Evolutionary conservation across 35 echinoderm and acorn worm genomes (phyloP), one percentile per base, ranked within the genome.

Genomic region (Ptychodera flava): DNA sequence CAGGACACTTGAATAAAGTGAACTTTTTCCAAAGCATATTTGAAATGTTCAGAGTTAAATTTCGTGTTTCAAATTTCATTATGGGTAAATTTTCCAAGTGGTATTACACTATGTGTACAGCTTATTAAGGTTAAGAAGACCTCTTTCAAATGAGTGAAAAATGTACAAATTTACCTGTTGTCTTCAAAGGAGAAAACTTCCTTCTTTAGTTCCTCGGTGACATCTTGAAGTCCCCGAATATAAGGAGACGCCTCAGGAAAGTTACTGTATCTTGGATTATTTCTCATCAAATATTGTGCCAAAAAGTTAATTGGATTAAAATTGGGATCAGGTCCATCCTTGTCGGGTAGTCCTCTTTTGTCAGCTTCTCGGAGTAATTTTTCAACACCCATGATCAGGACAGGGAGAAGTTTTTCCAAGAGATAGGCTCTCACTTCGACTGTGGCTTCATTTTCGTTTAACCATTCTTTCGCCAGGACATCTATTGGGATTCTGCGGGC

Each of bases 101-200:
- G n/a, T n/a, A n/a, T n/a, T n/a, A 16, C n/a, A 16, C 15, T 77
- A 77, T 16, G 15, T 77, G 76, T 77, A 15, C 76, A 77, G 76
- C 15, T 16, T 16, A 16, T n/a, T 77, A 16, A 16, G n/a, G 15
- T 15, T 6, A 84, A 32, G 35, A 32, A 81, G 75, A 77, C 15
- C 75, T n/a, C 15, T 77, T 77, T 77, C 75, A 77, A 77, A 77
- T 77, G n/a, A n/a, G 75, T 77, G n/a, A 15, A 77, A 15, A 15
- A n/a, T n/a, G n/a, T n/a, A n/a, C n/a, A n/a, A n/a, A n/a, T 78
- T 86, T 76, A 99, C 96, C 92, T 99, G 81, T 99, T 99, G 53
- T 99, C 96, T 84, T 99, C 96, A 92, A 99, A 99, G 45, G 96
- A 99, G 83, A 99, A 99, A n/a, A 99, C 92, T 81, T 91, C 85